Conservation (phyloP, 2,888 invertebrate genomes). For the Netelia virgata region DNA sequence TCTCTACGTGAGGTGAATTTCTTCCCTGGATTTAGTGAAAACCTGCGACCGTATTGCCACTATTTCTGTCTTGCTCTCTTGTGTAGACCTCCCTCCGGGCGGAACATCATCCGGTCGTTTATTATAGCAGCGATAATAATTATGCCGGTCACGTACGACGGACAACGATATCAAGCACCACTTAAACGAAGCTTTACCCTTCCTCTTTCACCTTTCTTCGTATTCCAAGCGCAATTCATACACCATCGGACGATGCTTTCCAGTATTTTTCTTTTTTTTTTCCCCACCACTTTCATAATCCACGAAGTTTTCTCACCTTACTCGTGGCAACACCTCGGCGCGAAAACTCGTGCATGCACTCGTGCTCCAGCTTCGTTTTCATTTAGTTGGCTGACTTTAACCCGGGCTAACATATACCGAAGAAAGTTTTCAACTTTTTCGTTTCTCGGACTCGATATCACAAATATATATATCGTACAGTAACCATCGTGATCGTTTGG, state of each 20-base stretch:
- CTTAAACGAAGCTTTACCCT: slow-evolving; percentile 45
- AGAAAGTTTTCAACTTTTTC: slow-evolving; percentile 63
- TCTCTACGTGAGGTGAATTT: slow-evolving; percentile 43
- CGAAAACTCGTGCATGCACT: slow-evolving; percentile 10
- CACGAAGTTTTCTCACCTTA: slow-evolving; percentile 9
- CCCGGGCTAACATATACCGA: background rate
- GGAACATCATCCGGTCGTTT: slow-evolving; percentile 26
- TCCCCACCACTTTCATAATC: background rate
- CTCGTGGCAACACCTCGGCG: slow-evolving; percentile 1
- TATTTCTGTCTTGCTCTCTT: background rate
- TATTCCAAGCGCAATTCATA: background rate
- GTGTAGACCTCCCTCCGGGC: background rate
- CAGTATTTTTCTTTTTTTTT: slow-evolving; percentile 2
- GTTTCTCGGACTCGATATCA: slow-evolving; percentile 17
- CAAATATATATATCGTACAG: no score
- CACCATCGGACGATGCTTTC: background rate
- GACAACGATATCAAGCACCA: slow-evolving; percentile 49
- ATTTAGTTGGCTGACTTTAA: slow-evolving; percentile 71
- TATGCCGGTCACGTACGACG: slow-evolving; percentile 48
- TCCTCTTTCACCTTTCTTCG: background rate
- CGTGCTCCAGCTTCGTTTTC: slow-evolving; percentile 73
- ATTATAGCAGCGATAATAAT: slow-evolving; percentile 40
- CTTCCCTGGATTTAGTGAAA: slow-evolving; percentile 39
- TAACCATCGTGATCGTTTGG: no score
- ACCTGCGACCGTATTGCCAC: slow-evolving; percentile 31